Evolutionary conservation across 2,888 invertebrate species (phyloP).

Genomic region (Nomada ferruginata): DNA sequence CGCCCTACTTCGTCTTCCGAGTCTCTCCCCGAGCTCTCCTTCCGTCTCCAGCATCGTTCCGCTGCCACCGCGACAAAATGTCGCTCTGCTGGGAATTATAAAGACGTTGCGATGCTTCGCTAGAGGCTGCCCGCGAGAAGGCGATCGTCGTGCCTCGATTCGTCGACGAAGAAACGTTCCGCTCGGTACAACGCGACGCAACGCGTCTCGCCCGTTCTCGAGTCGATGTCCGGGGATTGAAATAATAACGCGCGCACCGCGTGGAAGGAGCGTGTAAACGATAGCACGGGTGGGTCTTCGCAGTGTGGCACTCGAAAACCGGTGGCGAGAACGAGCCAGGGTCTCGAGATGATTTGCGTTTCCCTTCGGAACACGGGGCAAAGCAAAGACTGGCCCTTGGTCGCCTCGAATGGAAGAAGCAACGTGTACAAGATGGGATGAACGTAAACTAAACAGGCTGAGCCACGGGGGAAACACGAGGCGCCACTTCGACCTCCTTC

Average conservation of each 20-base stretch:
- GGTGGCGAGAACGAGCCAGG: constrained; percentile 18
- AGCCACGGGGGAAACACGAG: constrained; percentile 60
- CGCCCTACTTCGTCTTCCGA: constrained; percentile 28
- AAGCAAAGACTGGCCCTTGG: constrained; percentile 51
- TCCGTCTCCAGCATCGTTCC: constrained; percentile 15
- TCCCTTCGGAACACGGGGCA: constrained; percentile 65
- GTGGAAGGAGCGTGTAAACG: constrained; percentile 38
- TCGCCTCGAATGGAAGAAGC: constrained; percentile 33
- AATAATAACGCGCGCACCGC: constrained; percentile 20
- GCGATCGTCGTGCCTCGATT: not conserved
- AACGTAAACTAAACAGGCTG: constrained; percentile 70
- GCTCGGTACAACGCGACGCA: constrained; percentile 27
- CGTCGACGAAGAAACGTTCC: constrained; percentile 24
- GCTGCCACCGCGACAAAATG: constrained; percentile 34
- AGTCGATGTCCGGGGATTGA: constrained; percentile 1
- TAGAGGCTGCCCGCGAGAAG: not conserved
- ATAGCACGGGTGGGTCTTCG: constrained; percentile 33
- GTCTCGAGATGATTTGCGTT: constrained; percentile 69
- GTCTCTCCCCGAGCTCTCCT: constrained; percentile 15
- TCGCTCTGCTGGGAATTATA: constrained; percentile 58
- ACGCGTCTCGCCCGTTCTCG: not conserved
- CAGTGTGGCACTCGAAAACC: constrained; percentile 61
- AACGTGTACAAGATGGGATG: constrained; percentile 51
- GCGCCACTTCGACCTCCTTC: constrained; percentile 74
- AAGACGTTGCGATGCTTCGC: constrained; percentile 65